A percentile compares a stretch with the other conserved stretches of the same genome.
These are phyloP conservation scores for Tenthredo livida DNA, from an alignment of 2,888 invertebrate species.

Conservation along the genomic window DNA sequence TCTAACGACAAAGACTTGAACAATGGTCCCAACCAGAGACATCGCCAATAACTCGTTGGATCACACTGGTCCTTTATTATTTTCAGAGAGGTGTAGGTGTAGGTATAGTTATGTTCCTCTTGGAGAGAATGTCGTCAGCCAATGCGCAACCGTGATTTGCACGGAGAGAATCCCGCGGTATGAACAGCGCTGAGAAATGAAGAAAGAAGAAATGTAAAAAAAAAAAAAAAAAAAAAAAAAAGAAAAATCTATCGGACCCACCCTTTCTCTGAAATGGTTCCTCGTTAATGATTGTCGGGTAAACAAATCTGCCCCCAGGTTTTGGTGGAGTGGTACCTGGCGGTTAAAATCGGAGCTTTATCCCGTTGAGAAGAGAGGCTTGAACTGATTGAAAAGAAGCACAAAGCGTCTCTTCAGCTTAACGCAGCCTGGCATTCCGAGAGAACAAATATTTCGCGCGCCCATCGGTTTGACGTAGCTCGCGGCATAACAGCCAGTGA, in stretches of 20 bases:
- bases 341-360: conserved; percentile 14
- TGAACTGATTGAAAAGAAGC: conserved; percentile 43
- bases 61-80: neutral
- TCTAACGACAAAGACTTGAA: neutral
- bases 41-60: conserved; percentile 19
- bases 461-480: conserved; percentile 26
- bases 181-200: neutral
- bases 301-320: conserved; percentile 33
- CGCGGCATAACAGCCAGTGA: conserved; percentile 21
- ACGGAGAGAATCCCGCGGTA: neutral
- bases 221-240: neutral
- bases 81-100: too few relatives aligned
- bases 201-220: neutral
- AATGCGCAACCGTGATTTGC: neutral
- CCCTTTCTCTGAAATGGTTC: neutral
- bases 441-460: conserved; percentile 42
- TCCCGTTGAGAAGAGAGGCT: conserved; percentile 1
- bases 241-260: neutral
- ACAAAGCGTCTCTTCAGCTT: conserved; percentile 31
- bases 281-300: conserved; percentile 35
- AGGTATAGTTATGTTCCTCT: neutral
- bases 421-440: conserved; percentile 15
- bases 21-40: conserved; percentile 20
- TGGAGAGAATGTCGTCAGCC: neutral
- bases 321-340: conserved; percentile 42